Evolutionary conservation across 2,888 invertebrate species (phyloP).

Genomic region (Entomobrya proxima): DNA sequence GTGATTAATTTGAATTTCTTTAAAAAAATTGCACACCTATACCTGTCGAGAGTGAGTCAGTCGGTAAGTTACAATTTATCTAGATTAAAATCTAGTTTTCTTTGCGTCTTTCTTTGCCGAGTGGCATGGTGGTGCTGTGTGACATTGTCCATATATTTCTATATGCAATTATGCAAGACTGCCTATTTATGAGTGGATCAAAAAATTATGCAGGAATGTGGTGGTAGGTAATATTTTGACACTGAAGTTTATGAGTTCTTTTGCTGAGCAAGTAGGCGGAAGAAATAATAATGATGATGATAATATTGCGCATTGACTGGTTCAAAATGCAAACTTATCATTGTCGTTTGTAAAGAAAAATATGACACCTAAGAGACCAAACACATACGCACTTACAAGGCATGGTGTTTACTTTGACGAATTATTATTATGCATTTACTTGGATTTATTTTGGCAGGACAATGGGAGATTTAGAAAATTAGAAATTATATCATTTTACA

Average conservation of each 20-base stretch:
- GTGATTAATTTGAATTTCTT: conserved; percentile 12
- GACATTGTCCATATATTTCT: background rate
- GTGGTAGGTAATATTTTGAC: background rate
- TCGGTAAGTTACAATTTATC: conserved; percentile 8
- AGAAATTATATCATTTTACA: conserved; percentile 54
- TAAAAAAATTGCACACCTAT: background rate
- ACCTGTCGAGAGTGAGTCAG: background rate
- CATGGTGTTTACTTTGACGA: no score
- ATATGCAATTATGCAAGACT: background rate
- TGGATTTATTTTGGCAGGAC: background rate
- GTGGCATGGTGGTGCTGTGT: no score
- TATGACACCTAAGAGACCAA: background rate
- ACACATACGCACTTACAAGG: no score
- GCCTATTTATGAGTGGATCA: no score
- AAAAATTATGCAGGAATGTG: background rate
- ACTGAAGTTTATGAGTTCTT: background rate
- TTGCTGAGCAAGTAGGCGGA: conserved; percentile 5
- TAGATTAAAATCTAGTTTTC: background rate
- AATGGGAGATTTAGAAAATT: background rate
- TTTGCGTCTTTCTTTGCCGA: background rate
- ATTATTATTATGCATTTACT: background rate
- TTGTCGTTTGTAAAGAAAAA: no score
- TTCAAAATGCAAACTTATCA: no score
- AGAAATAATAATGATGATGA: background rate
- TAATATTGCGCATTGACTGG: no score